Conservation (phyloP, 2,797 vertebrate species). For the Galagoides demidoff region DNA sequence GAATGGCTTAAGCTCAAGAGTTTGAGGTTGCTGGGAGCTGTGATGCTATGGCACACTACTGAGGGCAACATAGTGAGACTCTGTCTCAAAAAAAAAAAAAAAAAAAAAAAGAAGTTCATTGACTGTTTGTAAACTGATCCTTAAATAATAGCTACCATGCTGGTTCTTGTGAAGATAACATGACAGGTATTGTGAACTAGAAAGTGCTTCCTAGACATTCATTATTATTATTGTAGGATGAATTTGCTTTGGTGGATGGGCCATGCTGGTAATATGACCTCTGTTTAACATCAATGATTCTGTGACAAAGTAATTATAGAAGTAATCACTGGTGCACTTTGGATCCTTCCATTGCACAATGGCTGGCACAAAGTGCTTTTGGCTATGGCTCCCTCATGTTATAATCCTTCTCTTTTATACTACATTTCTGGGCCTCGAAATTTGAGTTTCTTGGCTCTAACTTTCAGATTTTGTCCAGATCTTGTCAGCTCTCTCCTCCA, state of each 20-base stretch:
- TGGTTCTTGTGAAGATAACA: not conserved
- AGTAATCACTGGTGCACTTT: not conserved
- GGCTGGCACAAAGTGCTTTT: not conserved
- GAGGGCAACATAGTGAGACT: too few relatives aligned
- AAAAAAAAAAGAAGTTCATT: not conserved
- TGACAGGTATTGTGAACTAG: not conserved
- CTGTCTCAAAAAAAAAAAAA: too few relatives aligned
- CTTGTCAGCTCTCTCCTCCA: not conserved
- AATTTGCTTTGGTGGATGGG: not conserved
- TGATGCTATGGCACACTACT: too few relatives aligned
- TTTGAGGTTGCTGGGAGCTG: too few relatives aligned
- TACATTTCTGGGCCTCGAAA: not conserved
- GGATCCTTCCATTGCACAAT: not conserved
- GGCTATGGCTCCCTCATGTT: not conserved
- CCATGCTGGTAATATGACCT: not conserved
- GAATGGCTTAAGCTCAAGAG: too few relatives aligned
- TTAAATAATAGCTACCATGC: not conserved
- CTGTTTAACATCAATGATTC: not conserved
- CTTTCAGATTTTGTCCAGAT: not conserved
- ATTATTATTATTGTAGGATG: not conserved
- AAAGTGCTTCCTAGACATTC: not conserved
- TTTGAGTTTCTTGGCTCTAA: conserved; percentile 14
- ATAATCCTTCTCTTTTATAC: not conserved
- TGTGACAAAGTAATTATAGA: not conserved
- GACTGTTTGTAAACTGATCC: not conserved